Percentiles rank a stretch among this genome's conserved stretches.
These are phyloP conservation scores for Phoenoteleia sp. DNA, from an alignment of 2,888 invertebrate genomes.

Conservation along the genomic window DNA sequence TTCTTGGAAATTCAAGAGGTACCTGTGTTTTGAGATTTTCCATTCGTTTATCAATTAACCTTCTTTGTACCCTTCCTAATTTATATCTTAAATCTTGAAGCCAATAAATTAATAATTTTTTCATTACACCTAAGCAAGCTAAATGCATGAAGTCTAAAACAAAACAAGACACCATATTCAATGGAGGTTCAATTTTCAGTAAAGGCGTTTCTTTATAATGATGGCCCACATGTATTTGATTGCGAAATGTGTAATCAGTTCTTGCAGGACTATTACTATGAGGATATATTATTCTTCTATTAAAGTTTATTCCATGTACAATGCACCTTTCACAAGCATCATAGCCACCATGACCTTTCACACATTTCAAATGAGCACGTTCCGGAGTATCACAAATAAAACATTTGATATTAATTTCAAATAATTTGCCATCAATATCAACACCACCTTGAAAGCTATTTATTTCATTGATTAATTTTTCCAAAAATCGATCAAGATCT, in stretches of 20 bases:
- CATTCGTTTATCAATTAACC: too few relatives aligned
- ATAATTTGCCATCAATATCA: slow-evolving; percentile 22
- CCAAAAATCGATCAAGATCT: slow-evolving; percentile 32
- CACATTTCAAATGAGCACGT: not conserved
- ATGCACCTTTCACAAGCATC: not conserved
- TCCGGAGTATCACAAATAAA: slow-evolving; percentile 62
- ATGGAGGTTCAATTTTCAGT: slow-evolving; percentile 27
- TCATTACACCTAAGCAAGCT: not conserved
- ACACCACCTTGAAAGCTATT: slow-evolving; percentile 38
- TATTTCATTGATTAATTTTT: slow-evolving; percentile 52
- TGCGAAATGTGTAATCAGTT: slow-evolving; percentile 39
- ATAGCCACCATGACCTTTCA: not conserved
- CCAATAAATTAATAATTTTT: not conserved
- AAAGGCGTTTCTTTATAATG: slow-evolving; percentile 52
- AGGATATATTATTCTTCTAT: slow-evolving; percentile 1
- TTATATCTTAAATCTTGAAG: not conserved
- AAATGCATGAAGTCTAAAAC: not conserved
- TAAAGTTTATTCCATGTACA: not conserved
- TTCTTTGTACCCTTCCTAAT: not conserved
- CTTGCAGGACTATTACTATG: not conserved
- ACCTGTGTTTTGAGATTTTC: not conserved
- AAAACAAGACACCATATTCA: not conserved
- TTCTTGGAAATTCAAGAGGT: not conserved
- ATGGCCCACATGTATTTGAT: slow-evolving; percentile 36
- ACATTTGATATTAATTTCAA: slow-evolving; percentile 41